Percentiles rank a stretch among this genome's conserved stretches.
Conservation (phyloP, 2,888 invertebrate species). For the Sabatieria punctata region DNA sequence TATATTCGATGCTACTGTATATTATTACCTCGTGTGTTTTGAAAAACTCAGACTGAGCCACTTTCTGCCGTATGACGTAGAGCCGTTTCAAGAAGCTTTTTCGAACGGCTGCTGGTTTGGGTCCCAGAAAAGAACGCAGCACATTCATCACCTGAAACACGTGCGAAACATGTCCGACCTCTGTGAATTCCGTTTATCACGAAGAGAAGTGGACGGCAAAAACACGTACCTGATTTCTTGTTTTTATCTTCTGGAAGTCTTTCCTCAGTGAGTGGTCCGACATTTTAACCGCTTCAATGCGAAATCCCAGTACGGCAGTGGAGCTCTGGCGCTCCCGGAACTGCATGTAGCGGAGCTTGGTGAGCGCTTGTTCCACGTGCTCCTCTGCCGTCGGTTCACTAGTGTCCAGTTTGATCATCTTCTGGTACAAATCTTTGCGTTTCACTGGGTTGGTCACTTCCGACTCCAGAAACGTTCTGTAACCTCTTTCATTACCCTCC, state of each 20-base stretch:
- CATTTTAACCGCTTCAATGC: conserved; percentile 81
- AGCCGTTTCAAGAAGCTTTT: conserved; percentile 54
- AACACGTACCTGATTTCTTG: conserved; percentile 49
- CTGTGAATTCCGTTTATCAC: background rate
- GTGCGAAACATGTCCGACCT: background rate
- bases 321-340: conserved; percentile 84
- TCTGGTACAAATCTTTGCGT: conserved; percentile 71
- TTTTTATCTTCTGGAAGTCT: conserved; percentile 69
- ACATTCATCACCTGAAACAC: conserved; percentile 16
- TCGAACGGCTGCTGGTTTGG: conserved; percentile 37
- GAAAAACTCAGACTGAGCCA: conserved; percentile 75
- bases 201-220: conserved; percentile 12
- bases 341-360: conserved; percentile 87
- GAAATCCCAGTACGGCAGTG: conserved; percentile 74
- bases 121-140: conserved; percentile 21
- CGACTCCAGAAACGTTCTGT: conserved; percentile 68
- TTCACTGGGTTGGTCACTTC: conserved; percentile 75
- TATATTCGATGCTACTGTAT: too few relatives aligned
- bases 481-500: conserved; percentile 6
- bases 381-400: conserved; percentile 68
- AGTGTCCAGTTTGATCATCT: conserved; percentile 82
- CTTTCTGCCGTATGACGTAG: conserved; percentile 53
- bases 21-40: conserved; percentile 56
- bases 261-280: conserved; percentile 35
- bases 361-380: conserved; percentile 60